These are phyloP conservation scores for Probosciger aterrimus DNA, from an alignment of 2,113 vertebrate species.

Conservation along the genomic window DNA sequence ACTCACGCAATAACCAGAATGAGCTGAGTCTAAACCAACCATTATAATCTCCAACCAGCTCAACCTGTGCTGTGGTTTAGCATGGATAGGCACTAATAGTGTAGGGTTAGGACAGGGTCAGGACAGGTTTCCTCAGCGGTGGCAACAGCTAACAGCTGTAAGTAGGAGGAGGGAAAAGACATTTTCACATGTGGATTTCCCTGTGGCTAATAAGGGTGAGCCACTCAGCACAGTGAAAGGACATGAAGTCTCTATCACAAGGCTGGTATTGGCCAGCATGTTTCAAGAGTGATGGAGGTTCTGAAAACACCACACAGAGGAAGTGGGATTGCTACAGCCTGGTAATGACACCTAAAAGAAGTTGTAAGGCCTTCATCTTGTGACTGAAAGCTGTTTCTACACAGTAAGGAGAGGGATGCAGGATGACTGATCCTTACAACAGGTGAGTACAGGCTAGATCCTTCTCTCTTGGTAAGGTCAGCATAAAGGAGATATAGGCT, in stretches of 20 bases:
- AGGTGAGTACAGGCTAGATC: background rate
- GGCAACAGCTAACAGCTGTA: background rate
- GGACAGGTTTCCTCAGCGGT: background rate
- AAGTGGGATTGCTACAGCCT: background rate
- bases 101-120: background rate
- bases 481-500: background rate
- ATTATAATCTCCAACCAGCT: background rate
- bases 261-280: background rate
- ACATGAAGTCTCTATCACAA: background rate
- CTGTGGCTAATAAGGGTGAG: background rate
- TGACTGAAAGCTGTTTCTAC: background rate
- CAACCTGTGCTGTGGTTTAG: background rate
- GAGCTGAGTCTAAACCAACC: background rate
- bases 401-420: rapidly evolving
- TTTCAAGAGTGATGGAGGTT: background rate
- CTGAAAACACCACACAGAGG: background rate
- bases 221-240: background rate
- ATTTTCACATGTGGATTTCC: background rate
- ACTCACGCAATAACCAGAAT: background rate
- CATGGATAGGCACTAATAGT: background rate
- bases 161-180: background rate
- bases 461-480: background rate
- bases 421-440: background rate
- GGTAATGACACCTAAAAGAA: background rate
- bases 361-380: background rate